phyloP scores from a whole-genome alignment of 92 coral and sea anemone genomes.

The Heliopora coerulea region DNA sequence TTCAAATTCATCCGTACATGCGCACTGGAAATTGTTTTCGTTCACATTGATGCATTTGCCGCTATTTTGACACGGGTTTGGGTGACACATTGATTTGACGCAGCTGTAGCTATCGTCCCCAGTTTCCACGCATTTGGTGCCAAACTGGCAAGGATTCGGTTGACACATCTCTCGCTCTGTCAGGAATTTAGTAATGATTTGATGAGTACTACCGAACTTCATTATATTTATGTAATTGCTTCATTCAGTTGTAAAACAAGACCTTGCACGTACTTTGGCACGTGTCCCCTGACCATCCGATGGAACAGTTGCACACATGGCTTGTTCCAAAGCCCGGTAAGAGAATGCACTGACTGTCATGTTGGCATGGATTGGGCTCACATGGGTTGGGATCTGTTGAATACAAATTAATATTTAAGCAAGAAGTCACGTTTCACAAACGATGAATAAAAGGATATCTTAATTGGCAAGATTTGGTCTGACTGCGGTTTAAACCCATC shows the following conservation, averaged over 20 bases:
- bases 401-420: background rate
- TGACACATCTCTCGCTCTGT: conserved; percentile 88
- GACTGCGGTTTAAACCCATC: too few relatives aligned
- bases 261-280: conserved; percentile 68
- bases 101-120: conserved; percentile 89
- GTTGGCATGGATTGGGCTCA: conserved; percentile 87
- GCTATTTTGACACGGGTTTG: conserved; percentile 84
- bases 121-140: conserved; percentile 85
- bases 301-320: conserved; percentile 82
- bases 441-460: too few relatives aligned
- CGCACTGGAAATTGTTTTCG: conserved; percentile 81
- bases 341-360: conserved; percentile 72
- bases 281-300: conserved; percentile 78
- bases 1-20: conserved; percentile 63
- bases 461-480: too few relatives aligned
- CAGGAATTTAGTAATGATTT: background rate
- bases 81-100: conserved; percentile 91
- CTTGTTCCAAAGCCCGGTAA: conserved; percentile 63
- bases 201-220: background rate
- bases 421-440: too few relatives aligned
- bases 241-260: background rate
- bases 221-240: background rate
- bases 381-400: conserved; percentile 79
- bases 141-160: conserved; percentile 97
- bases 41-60: conserved; percentile 89